Evolutionary conservation across 2,113 vertebrate genomes (phyloP).

Genomic region (Channa argus): DNA sequence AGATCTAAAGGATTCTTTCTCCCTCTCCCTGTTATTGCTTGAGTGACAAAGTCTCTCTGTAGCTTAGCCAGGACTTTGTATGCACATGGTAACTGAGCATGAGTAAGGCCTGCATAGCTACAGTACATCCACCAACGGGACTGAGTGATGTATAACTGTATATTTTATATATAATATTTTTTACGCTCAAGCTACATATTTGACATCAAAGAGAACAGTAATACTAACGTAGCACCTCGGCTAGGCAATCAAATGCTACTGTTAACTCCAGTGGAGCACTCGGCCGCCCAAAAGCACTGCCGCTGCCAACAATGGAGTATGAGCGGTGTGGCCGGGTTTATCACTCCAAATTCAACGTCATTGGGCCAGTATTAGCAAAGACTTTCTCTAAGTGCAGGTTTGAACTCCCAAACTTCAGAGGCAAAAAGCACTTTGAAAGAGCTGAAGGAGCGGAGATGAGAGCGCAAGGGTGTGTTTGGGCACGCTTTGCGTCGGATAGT

Average conservation of each 20-base stretch:
- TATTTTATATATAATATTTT: slow-evolving; percentile 73
- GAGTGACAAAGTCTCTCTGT: slow-evolving; percentile 85
- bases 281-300: slow-evolving; percentile 48
- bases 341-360: slow-evolving; percentile 57
- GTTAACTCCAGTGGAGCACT: slow-evolving; percentile 51
- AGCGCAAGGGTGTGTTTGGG: slow-evolving; percentile 64
- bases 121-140: slow-evolving; percentile 59
- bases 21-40: slow-evolving; percentile 82
- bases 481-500: slow-evolving; percentile 49
- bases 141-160: slow-evolving; percentile 55
- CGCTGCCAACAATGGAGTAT: slow-evolving; percentile 33
- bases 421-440: slow-evolving; percentile 81
- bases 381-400: slow-evolving; percentile 69
- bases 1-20: slow-evolving; percentile 85
- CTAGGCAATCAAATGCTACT: slow-evolving; percentile 50
- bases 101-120: slow-evolving; percentile 70
- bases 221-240: slow-evolving; percentile 47
- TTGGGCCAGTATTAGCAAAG: slow-evolving; percentile 50
- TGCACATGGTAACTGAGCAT: slow-evolving; percentile 71
- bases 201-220: slow-evolving; percentile 69
- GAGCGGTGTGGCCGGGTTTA: slow-evolving; percentile 41
- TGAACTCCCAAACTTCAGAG: slow-evolving; percentile 73
- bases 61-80: slow-evolving; percentile 82
- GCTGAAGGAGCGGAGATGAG: slow-evolving; percentile 70
- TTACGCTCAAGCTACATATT: slow-evolving; percentile 68